These are phyloP conservation scores for Ailuropoda melanoleuca DNA, from an alignment of 2,113 vertebrate species.

Conservation along the genomic window DNA sequence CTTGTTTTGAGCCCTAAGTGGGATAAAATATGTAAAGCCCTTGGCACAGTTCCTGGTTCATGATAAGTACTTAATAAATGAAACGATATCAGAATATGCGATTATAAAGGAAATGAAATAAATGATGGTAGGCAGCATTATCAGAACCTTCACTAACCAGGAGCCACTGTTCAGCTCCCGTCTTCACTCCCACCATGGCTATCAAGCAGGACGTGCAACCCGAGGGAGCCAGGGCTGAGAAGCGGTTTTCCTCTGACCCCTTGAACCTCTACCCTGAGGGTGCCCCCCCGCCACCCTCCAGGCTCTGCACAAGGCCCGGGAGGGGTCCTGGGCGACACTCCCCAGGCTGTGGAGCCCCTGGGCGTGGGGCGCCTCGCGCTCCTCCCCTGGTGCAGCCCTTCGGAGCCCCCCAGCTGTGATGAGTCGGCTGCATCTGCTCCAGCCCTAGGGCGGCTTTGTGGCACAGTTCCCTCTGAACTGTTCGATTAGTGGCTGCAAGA, in stretches of 20 bases:
- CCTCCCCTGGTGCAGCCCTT: constrained; percentile 10
- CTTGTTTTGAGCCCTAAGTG: not conserved
- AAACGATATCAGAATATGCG: not conserved
- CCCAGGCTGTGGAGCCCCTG: not conserved
- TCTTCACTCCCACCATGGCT: not conserved
- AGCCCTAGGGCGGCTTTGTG: constrained; percentile 89
- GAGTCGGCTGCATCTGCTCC: constrained; percentile 92
- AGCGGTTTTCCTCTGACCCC: not conserved
- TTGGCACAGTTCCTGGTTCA: not conserved
- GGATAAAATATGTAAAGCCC: not conserved
- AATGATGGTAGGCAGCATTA: not conserved
- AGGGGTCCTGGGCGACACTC: not conserved
- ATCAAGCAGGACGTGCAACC: not conserved
- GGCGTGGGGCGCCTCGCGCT: constrained; percentile 65
- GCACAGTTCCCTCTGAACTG: constrained; percentile 94
- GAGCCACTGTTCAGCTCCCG: not conserved
- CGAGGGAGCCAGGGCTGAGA: not conserved
- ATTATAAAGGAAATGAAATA: not conserved
- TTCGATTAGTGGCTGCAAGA: constrained; percentile 94
- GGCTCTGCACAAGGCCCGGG: not conserved
- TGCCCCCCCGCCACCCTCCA: not conserved
- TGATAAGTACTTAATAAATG: not conserved
- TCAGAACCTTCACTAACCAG: not conserved
- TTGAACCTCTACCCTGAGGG: not conserved
- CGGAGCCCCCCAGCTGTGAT: constrained; percentile 88